Evolutionary conservation across 1,140 invertebrate genomes (phyloP).

Genomic region (Aplysia californica): DNA sequence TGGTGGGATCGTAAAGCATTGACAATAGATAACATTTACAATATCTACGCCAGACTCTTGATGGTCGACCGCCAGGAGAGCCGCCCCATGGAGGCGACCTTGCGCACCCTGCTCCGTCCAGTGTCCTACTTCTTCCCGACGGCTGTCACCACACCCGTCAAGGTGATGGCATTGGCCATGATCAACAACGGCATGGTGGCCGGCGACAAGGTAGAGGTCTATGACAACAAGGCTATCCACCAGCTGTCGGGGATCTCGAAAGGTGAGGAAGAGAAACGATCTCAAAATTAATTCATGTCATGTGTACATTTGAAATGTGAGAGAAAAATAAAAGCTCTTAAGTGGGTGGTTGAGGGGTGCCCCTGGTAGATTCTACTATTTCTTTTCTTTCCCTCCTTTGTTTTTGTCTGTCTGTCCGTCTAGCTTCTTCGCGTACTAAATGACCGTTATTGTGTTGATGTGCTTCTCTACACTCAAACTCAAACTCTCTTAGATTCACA

Average conservation of each 20-base stretch:
- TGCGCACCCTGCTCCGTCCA: conserved; percentile 53
- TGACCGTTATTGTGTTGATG: too few relatives aligned
- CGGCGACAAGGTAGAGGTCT: conserved; percentile 35
- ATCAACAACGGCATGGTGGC: conserved; percentile 46
- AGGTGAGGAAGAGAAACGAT: too few relatives aligned
- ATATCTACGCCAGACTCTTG: conserved; percentile 50
- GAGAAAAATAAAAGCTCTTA: too few relatives aligned
- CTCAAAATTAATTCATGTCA: too few relatives aligned
- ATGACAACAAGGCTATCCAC: conserved; percentile 64
- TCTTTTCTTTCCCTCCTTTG: too few relatives aligned
- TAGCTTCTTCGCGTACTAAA: too few relatives aligned
- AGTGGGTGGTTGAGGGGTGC: too few relatives aligned
- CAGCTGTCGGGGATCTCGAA: conserved; percentile 46
- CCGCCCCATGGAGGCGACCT: conserved; percentile 53
- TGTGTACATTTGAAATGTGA: too few relatives aligned
- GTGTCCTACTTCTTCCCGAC: conserved; percentile 59
- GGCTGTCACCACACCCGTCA: conserved; percentile 58
- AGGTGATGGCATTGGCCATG: conserved; percentile 57
- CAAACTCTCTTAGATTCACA: too few relatives aligned
- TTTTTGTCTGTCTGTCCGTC: too few relatives aligned
- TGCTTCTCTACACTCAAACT: too few relatives aligned
- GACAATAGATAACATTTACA: background rate
- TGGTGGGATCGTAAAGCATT: background rate
- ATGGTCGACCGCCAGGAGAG: conserved; percentile 59
- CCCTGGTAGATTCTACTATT: too few relatives aligned